A percentile compares a stretch with the other conserved stretches of the same genome.
phyloP scores from a whole-genome alignment of 2,888 invertebrate genomes.

The Nycteola revayana region DNA sequence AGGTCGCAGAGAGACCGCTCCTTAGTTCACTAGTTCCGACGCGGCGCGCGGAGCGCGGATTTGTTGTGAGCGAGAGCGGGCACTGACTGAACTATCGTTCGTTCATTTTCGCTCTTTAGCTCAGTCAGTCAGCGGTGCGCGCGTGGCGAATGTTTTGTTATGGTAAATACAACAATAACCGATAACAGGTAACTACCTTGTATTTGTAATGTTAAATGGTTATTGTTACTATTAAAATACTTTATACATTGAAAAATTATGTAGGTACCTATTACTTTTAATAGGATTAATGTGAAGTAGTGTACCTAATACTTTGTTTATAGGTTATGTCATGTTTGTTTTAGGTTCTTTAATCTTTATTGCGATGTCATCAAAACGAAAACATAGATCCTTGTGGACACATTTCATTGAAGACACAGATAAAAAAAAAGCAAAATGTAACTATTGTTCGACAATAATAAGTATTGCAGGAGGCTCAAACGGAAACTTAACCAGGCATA shows the following conservation, averaged over 20 bases:
- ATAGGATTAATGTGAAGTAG: background rate
- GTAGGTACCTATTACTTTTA: background rate
- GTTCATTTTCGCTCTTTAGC: background rate
- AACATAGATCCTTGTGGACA: conserved; percentile 7
- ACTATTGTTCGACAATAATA: conserved; percentile 9
- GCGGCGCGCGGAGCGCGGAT: too few relatives aligned
- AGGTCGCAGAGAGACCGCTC: too few relatives aligned
- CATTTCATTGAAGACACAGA: conserved; percentile 10
- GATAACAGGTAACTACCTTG: background rate
- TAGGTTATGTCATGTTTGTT: conserved; percentile 3
- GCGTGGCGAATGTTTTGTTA: conserved; percentile 1
- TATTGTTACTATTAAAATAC: too few relatives aligned
- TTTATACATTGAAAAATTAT: background rate
- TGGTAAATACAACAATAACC: conserved; percentile 1
- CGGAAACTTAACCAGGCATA: conserved; percentile 10
- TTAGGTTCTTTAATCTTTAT: conserved; percentile 3
- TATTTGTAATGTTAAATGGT: background rate
- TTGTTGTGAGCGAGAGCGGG: conserved; percentile 1
- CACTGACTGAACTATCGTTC: conserved; percentile 1
- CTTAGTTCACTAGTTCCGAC: conserved; percentile 1
- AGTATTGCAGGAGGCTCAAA: conserved; percentile 11
- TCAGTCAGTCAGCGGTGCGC: background rate
- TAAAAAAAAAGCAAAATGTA: conserved; percentile 12
- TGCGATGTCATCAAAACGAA: conserved; percentile 7
- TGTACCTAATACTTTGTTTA: background rate